phyloP scores from a whole-genome alignment of 2,888 invertebrate species.

The Patella pellucida region DNA sequence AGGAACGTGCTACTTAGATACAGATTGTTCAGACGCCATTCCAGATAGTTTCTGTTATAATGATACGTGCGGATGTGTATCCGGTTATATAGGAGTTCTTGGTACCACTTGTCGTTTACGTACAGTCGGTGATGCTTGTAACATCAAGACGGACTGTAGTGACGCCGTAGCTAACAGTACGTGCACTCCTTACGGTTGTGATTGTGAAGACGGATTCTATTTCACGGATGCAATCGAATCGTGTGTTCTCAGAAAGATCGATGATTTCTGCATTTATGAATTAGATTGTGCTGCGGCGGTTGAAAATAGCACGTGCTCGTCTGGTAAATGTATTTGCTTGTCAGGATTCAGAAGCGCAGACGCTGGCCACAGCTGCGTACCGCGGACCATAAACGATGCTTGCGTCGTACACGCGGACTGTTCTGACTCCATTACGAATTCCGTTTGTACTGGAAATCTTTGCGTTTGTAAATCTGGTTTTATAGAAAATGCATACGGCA shows the following conservation, averaged over 20 bases:
- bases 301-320: neutral
- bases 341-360: neutral
- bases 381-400: neutral
- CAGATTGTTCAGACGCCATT: conserved; percentile 30
- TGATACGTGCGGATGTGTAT: conserved; percentile 23
- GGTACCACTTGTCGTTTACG: conserved; percentile 1
- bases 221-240: neutral
- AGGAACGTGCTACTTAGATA: conserved; percentile 24
- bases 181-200: neutral
- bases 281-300: neutral
- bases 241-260: neutral
- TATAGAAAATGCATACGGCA: neutral
- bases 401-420: neutral
- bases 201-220: neutral
- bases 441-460: neutral
- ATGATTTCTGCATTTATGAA: neutral
- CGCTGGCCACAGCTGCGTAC: neutral
- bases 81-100: conserved; percentile 14
- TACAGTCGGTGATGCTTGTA: neutral
- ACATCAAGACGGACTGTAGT: neutral
- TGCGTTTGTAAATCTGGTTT: neutral
- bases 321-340: neutral
- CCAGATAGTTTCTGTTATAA: conserved; percentile 26
- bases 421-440: neutral
- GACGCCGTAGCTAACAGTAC: neutral